Conservation (phyloP, 2,888 invertebrate species). For the Coleophora flavipennella region DNA sequence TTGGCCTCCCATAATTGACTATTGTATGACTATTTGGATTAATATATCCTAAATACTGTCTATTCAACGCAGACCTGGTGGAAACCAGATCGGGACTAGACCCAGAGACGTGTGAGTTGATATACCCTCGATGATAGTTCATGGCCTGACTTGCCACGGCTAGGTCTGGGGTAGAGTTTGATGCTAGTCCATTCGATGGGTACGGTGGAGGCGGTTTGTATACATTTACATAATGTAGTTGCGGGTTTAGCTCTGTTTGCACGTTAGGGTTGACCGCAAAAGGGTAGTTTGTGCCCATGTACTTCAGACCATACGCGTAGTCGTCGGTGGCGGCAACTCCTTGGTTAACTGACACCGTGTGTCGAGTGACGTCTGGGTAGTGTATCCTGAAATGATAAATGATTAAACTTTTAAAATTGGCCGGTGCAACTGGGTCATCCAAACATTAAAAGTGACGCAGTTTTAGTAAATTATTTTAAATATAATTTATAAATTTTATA, state of each 20-base stretch:
- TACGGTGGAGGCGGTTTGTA: constrained; percentile 91
- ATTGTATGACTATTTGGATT: constrained; percentile 40
- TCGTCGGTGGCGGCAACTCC: constrained; percentile 38
- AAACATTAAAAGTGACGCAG: too few relatives aligned
- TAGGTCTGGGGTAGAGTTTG: constrained; percentile 88
- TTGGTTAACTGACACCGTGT: constrained; percentile 46
- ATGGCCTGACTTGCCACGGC: constrained; percentile 79
- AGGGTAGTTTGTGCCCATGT: constrained; percentile 48
- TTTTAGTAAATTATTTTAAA: too few relatives aligned
- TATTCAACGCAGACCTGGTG: constrained; percentile 75
- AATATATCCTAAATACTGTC: constrained; percentile 55
- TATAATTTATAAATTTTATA: too few relatives aligned
- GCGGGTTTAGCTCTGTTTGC: constrained; percentile 53
- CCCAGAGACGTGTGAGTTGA: constrained; percentile 76
- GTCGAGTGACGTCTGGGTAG: constrained; percentile 78
- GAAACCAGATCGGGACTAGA: constrained; percentile 86
- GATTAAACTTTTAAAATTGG: too few relatives aligned
- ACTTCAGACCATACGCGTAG: constrained; percentile 45
- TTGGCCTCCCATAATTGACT: constrained; percentile 40
- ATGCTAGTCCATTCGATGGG: constrained; percentile 82
- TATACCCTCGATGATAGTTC: constrained; percentile 58
- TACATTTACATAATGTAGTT: constrained; percentile 75
- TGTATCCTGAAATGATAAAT: constrained; percentile 25
- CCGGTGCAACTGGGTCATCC: too few relatives aligned
- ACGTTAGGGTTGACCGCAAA: constrained; percentile 55